These are phyloP conservation scores for Nasonia giraulti DNA, from an alignment of 1,140 invertebrate genomes.

Conservation along the genomic window DNA sequence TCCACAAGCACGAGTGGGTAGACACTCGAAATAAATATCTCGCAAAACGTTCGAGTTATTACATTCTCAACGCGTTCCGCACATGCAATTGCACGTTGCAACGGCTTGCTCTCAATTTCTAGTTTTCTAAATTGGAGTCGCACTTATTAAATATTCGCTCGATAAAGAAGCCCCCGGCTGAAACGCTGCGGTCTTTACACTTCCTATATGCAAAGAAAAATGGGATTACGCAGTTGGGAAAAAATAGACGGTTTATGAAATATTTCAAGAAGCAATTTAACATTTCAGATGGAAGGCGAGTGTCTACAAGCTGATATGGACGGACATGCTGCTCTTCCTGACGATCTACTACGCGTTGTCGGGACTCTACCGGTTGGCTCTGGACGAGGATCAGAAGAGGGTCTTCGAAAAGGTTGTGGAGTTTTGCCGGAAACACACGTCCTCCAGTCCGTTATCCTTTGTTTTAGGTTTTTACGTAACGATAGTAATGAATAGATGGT, in stretches of 20 bases:
- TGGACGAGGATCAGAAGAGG: slow-evolving; percentile 76
- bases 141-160: slow-evolving; percentile 1
- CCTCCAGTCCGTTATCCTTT: slow-evolving; percentile 88
- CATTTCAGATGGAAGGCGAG: slow-evolving; percentile 81
- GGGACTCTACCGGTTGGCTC: slow-evolving; percentile 76
- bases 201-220: too few relatives aligned
- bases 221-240: too few relatives aligned
- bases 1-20: too few relatives aligned
- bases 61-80: background rate
- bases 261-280: background rate
- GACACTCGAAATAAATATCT: background rate
- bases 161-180: background rate
- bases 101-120: background rate
- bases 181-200: too few relatives aligned
- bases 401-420: slow-evolving; percentile 85
- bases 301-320: slow-evolving; percentile 84
- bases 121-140: background rate
- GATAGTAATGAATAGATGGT: slow-evolving; percentile 94
- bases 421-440: slow-evolving; percentile 86
- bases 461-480: slow-evolving; percentile 95
- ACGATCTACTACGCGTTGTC: slow-evolving; percentile 78
- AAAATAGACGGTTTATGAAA: too few relatives aligned
- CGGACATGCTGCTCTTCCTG: slow-evolving; percentile 79
- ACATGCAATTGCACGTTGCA: background rate
- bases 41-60: background rate